Base-by-base conservation (phyloP, 2,113 vertebrate species). In the Limanda limanda region DNA sequence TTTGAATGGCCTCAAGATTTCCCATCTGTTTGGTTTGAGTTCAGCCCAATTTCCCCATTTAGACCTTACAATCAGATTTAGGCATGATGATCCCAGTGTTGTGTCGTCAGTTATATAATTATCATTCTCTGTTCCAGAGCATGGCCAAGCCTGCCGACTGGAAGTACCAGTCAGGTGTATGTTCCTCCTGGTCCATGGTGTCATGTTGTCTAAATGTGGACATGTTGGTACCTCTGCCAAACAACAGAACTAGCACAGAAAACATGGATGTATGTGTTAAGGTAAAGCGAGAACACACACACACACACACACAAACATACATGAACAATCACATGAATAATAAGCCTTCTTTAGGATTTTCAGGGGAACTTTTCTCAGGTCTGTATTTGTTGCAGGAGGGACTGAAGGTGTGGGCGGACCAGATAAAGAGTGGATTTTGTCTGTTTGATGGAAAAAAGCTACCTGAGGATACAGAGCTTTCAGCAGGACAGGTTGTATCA, bases 111-210 rank as follows among this genome's bases (percentile, higher is more conserved):
- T 52, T 11, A 54, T 21, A 25, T 47, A 3, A 2, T 2, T 79
- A 23, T 69, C 25, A 25, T 31, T 75, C 61, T 14, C 24, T 71
- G 60, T 88, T 90, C 4, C 91, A 95, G 98, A 96, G 96, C 89
- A 93, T 93, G 57, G 94, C 96, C 60, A 98, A 96, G 71, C 97
- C 98, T 35, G 97, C 97, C 82, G 98, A 98, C 14, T 98, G 97
- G 97, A 98, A 96, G 81, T 98, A 98, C 25, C 97, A 98, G 81
- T 92, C 82, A n/a, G 91, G 94, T 47, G 81, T 97, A 0, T 96
- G 94, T 47, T 86, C 94, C 13, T 96, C 94, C 37, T 99, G 97
- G 96, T 84, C 93, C 23, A 84, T 93, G 37, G 84, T 99, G 78
- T 93, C 94, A 14, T 97, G 97, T 74, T 95, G 94, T 31, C 60